Conservation (phyloP, 2,888 invertebrate species). For the Lycia hirtaria region DNA sequence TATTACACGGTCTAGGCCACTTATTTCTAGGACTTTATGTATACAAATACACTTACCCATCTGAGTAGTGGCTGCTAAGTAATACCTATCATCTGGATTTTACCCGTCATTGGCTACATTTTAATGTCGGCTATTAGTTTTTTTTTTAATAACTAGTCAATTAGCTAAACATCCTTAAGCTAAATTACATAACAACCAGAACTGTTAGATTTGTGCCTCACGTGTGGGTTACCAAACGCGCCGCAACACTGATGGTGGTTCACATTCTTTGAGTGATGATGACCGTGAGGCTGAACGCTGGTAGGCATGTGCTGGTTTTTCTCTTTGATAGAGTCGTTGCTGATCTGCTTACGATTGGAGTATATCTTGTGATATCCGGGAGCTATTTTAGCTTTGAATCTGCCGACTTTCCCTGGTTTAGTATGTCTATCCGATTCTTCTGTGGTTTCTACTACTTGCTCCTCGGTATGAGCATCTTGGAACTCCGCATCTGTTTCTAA, state of each 20-base stretch:
- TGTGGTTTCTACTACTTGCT: conserved; percentile 44
- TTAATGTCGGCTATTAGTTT: too few relatives aligned
- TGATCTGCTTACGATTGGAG: conserved; percentile 53
- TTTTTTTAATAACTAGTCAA: too few relatives aligned
- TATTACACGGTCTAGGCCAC: too few relatives aligned
- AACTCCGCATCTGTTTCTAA: conserved; percentile 77
- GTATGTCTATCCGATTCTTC: conserved; percentile 49
- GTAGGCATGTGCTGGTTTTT: conserved; percentile 50
- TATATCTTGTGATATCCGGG: conserved; percentile 69
- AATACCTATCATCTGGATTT: too few relatives aligned
- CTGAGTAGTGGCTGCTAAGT: too few relatives aligned
- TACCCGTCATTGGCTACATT: too few relatives aligned
- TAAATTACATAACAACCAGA: conserved; percentile 74
- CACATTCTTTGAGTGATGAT: conserved; percentile 75
- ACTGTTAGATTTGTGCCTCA: conserved; percentile 74
- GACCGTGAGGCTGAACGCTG: conserved; percentile 72
- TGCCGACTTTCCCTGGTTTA: conserved; percentile 71
- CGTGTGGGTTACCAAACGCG: conserved; percentile 80
- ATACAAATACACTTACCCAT: too few relatives aligned
- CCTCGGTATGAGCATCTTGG: conserved; percentile 67
- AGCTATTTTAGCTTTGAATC: conserved; percentile 72
- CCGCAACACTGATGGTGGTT: conserved; percentile 83
- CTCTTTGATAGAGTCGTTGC: conserved; percentile 63
- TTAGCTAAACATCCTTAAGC: not conserved
- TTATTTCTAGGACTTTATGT: too few relatives aligned